Percentiles rank a stretch among this genome's conserved stretches.
Evolutionary conservation across 2,888 invertebrate species (phyloP).

Genomic region (Thereva unica): DNA sequence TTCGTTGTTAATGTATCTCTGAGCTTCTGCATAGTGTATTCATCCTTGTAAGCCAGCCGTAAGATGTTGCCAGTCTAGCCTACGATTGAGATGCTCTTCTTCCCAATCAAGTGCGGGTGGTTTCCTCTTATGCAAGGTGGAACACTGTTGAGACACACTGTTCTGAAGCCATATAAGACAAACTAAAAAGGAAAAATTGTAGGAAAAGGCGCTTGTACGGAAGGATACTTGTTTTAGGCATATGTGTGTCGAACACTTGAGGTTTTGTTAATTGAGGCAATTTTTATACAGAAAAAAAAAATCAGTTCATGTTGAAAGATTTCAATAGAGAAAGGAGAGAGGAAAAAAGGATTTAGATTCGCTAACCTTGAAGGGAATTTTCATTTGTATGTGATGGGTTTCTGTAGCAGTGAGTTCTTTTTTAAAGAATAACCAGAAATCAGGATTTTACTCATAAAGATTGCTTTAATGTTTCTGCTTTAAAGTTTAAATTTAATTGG

Average conservation of each 20-base stretch:
- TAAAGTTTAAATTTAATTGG: too few relatives aligned
- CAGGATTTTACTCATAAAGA: too few relatives aligned
- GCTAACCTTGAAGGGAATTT: too few relatives aligned
- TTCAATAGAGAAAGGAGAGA: too few relatives aligned
- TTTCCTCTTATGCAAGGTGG: constrained; percentile 32
- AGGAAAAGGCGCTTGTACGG: not conserved
- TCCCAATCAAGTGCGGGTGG: constrained; percentile 22
- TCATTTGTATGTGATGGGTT: too few relatives aligned
- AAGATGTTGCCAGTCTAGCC: constrained; percentile 23
- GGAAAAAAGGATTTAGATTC: too few relatives aligned
- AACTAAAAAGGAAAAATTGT: constrained; percentile 13
- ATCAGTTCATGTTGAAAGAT: too few relatives aligned
- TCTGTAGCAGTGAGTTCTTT: too few relatives aligned
- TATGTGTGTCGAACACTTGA: constrained; percentile 16
- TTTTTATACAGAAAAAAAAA: not conserved
- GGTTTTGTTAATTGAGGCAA: not conserved
- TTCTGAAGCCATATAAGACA: constrained; percentile 3
- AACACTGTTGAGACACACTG: constrained; percentile 20
- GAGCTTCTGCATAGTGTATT: constrained; percentile 21
- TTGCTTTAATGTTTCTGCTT: too few relatives aligned
- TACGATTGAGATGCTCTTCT: constrained; percentile 23
- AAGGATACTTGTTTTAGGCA: constrained; percentile 1
- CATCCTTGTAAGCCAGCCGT: constrained; percentile 23
- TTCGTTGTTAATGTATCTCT: not conserved
- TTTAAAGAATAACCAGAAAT: too few relatives aligned